A percentile compares a stretch with the other conserved stretches of the same genome.
phyloP scores from a whole-genome alignment of 2,888 invertebrate genomes.

The Axea sp. region DNA sequence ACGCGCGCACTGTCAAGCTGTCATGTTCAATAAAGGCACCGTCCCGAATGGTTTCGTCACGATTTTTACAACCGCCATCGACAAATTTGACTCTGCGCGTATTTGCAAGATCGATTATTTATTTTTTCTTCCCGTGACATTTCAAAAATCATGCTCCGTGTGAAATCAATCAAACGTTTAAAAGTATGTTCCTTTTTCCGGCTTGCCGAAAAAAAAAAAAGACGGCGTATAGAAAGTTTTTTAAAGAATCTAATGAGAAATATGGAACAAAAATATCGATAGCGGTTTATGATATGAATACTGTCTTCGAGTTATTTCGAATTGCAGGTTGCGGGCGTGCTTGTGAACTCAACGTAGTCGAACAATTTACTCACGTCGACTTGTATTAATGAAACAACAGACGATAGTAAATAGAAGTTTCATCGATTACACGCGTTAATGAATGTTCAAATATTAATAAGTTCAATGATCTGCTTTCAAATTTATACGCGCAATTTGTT shows the following conservation, averaged over 20 bases:
- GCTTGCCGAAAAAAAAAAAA: too few relatives aligned
- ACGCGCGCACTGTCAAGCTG: constrained; percentile 61
- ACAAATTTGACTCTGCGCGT: constrained; percentile 39
- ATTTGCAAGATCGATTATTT: constrained; percentile 35
- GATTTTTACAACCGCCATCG: constrained; percentile 36
- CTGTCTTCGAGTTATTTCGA: constrained; percentile 18
- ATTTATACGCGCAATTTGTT: neutral
- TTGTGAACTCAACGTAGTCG: constrained; percentile 16
- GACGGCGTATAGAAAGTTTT: too few relatives aligned
- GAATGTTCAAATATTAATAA: neutral
- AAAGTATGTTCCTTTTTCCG: too few relatives aligned
- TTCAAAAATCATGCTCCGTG: too few relatives aligned
- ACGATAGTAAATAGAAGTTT: constrained; percentile 23
- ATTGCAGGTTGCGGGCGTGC: constrained; percentile 37
- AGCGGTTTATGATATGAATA: constrained; percentile 37
- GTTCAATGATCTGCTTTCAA: neutral
- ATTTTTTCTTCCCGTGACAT: constrained; percentile 15
- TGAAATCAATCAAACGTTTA: too few relatives aligned
- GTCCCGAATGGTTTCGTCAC: constrained; percentile 52
- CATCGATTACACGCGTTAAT: constrained; percentile 22
- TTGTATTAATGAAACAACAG: constrained; percentile 33
- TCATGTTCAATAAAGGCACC: constrained; percentile 57
- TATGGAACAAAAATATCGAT: too few relatives aligned
- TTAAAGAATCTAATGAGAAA: too few relatives aligned
- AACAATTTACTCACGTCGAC: constrained; percentile 44